These are phyloP conservation scores for Microplitis demolitor DNA, from an alignment of 1,140 invertebrate genomes.

Conservation along the genomic window DNA sequence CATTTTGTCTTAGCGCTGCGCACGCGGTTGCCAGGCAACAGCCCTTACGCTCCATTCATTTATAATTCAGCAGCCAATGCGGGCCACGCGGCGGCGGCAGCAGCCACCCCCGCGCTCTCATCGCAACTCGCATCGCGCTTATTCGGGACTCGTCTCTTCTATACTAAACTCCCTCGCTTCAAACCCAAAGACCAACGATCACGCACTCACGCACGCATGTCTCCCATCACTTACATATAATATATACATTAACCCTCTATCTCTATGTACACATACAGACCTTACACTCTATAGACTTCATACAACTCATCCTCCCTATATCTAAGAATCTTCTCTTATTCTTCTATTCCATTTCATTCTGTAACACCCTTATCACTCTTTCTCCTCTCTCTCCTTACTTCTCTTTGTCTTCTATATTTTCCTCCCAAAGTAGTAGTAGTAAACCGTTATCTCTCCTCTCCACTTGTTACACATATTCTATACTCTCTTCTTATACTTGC, in stretches of 20 bases:
- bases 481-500: not conserved
- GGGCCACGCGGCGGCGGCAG: constrained; percentile 58
- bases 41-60: constrained; percentile 63
- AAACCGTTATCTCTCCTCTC: not conserved
- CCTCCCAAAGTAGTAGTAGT: too few species aligned
- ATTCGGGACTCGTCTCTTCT: not conserved
- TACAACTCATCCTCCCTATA: too few species aligned
- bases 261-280: not conserved
- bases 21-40: constrained; percentile 61
- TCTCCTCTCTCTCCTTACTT: not conserved
- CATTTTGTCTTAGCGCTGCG: constrained; percentile 62
- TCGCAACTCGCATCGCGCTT: not conserved
- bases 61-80: constrained; percentile 64
- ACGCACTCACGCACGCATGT: not conserved
- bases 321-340: too few species aligned
- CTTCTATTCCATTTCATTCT: too few species aligned
- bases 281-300: not conserved
- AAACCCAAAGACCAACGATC: not conserved
- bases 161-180: not conserved
- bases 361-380: not conserved
- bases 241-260: not conserved
- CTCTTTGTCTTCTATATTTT: not conserved
- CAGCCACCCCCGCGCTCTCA: constrained; percentile 43
- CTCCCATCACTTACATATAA: not conserved
- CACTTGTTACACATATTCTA: not conserved